These are phyloP conservation scores for Bolborhynchus lineola DNA, from an alignment of 2,113 vertebrate species.

Conservation along the genomic window DNA sequence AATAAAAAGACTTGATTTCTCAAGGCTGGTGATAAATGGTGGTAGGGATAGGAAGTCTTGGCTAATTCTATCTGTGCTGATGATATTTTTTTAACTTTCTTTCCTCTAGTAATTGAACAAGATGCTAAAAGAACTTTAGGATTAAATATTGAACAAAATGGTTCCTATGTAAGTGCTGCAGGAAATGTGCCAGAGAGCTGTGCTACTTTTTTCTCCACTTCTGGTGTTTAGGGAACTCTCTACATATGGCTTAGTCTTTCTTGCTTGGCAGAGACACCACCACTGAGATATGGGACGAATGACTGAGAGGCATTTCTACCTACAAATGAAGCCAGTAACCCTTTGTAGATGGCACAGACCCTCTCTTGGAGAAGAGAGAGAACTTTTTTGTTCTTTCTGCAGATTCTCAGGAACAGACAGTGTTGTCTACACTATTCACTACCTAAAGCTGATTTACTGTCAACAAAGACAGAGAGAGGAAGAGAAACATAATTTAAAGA, in stretches of 20 bases:
- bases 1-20: not conserved
- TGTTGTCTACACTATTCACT: not conserved
- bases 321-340: not conserved
- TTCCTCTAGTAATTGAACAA: not conserved
- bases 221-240: not conserved
- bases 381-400: not conserved
- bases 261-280: not conserved
- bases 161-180: not conserved
- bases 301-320: not conserved
- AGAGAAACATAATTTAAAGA: not conserved
- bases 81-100: too few species aligned
- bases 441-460: not conserved
- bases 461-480: not conserved
- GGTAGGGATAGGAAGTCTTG: not conserved
- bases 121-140: not conserved
- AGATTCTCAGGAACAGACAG: not conserved
- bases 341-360: not conserved
- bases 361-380: accelerated
- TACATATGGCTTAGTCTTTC: not conserved
- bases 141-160: constrained; percentile 19
- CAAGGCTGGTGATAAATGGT: not conserved
- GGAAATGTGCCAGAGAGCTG: not conserved
- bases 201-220: not conserved
- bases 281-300: not conserved
- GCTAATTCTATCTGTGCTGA: not conserved